Conservation (phyloP, 2,113 vertebrate genomes). For the Cheilinus undulatus region DNA sequence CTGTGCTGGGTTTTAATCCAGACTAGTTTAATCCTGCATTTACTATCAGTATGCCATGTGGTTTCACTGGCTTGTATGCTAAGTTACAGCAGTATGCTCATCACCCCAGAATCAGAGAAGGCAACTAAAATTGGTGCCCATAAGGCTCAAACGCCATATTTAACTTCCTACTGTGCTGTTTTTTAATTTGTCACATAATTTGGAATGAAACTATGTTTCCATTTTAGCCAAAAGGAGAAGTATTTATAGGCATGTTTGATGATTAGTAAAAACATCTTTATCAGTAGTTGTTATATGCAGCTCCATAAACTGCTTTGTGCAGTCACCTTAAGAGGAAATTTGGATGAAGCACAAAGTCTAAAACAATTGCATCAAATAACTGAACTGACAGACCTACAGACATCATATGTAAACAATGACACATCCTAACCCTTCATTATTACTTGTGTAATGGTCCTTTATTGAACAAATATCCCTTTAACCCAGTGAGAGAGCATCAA, state of each 20-base stretch:
- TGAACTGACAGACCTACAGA: background rate
- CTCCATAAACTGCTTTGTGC: background rate
- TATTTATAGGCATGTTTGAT: no score
- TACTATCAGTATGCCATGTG: slow-evolving; percentile 24
- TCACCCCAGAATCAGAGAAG: background rate
- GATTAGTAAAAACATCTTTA: background rate
- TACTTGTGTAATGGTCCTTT: slow-evolving; percentile 33
- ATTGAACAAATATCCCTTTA: slow-evolving; percentile 25
- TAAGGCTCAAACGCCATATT: no score
- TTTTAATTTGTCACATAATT: background rate
- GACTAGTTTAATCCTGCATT: slow-evolving; percentile 53
- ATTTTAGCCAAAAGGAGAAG: background rate
- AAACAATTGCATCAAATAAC: background rate
- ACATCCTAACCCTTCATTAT: slow-evolving; percentile 12
- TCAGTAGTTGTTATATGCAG: background rate
- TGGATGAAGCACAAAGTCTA: background rate
- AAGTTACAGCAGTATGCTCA: background rate
- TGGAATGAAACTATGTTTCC: background rate
- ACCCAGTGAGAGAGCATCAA: slow-evolving; percentile 36
- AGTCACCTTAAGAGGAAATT: background rate
- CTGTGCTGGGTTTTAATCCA: slow-evolving; percentile 45
- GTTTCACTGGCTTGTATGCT: background rate
- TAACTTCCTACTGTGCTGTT: background rate
- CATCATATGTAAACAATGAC: slow-evolving; percentile 9
- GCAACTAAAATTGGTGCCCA: background rate